A percentile compares a stretch with the other conserved stretches of the same genome.
phyloP scores from a whole-genome alignment of 2,797 vertebrate species.

The Chrosomus eos region DNA sequence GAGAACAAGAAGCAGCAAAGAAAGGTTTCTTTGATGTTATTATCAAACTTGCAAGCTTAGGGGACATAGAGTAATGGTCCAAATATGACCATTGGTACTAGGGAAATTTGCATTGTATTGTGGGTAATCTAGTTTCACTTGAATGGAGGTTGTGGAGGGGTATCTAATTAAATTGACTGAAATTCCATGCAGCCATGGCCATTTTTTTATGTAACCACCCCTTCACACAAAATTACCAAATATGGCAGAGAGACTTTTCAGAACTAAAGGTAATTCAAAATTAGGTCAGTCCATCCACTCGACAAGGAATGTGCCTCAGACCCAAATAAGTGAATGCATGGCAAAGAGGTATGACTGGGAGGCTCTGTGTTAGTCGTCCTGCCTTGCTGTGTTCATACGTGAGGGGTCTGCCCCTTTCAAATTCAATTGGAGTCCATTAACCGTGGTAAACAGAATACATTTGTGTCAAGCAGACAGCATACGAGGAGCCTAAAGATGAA shows the following conservation, averaged over 20 bases:
- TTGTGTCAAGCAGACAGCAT: slow-evolving; percentile 72
- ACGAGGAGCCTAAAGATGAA: slow-evolving; percentile 76
- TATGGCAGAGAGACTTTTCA: slow-evolving; percentile 14
- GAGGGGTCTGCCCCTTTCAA: slow-evolving; percentile 42
- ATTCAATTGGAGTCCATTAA: slow-evolving; percentile 70
- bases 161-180: slow-evolving; percentile 25
- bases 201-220: slow-evolving; percentile 8
- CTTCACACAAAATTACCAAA: slow-evolving; percentile 30
- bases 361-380: slow-evolving; percentile 4
- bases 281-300: slow-evolving; percentile 37
- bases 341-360: not conserved
- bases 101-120: slow-evolving; percentile 1
- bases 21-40: slow-evolving; percentile 32
- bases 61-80: slow-evolving; percentile 6
- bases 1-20: not conserved
- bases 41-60: slow-evolving; percentile 32
- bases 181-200: slow-evolving; percentile 22
- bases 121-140: slow-evolving; percentile 29
- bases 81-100: slow-evolving; percentile 23
- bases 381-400: slow-evolving; percentile 6
- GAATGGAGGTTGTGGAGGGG: slow-evolving; percentile 13
- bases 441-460: slow-evolving; percentile 78
- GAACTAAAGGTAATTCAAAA: slow-evolving; percentile 28
- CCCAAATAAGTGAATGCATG: slow-evolving; percentile 30
- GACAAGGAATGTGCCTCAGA: slow-evolving; percentile 9